phyloP scores from a whole-genome alignment of 2,113 vertebrate species.

The Calonectris borealis region DNA sequence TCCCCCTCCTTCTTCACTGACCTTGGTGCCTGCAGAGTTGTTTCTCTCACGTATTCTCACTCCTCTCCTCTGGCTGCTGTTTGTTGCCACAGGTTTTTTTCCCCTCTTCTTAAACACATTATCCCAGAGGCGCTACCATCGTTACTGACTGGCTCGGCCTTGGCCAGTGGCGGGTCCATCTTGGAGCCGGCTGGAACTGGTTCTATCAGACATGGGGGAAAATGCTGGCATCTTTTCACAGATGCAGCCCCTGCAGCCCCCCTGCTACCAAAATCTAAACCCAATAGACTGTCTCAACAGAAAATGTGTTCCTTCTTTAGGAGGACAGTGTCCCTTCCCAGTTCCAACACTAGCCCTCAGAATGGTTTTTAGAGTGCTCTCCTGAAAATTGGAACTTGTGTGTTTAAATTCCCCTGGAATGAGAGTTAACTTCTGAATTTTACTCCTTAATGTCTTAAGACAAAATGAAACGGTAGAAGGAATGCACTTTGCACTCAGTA shows the following conservation, averaged over 20 bases:
- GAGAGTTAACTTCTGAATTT: not conserved
- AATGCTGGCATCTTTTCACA: not conserved
- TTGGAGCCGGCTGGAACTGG: not conserved
- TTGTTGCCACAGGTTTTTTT: not conserved
- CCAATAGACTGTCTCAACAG: not conserved
- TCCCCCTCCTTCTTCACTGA: not conserved
- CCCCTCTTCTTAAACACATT: not conserved
- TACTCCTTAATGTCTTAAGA: not conserved
- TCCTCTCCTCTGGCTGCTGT: not conserved
- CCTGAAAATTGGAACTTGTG: not conserved
- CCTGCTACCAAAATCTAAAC: not conserved
- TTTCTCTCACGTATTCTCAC: not conserved
- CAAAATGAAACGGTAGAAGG: not conserved
- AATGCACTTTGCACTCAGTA: not conserved
- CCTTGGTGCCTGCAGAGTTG: not conserved
- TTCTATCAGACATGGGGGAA: not conserved
- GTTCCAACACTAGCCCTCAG: not conserved
- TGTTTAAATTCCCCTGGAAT: not conserved
- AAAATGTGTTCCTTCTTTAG: not conserved
- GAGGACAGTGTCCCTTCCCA: not conserved
- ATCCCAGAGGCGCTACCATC: not conserved
- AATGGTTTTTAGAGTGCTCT: not conserved
- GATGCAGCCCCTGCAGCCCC: not conserved
- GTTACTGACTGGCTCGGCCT: accelerated
- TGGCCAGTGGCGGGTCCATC: not conserved